Base-by-base conservation (phyloP, 2,888 invertebrate genomes). In the Agrochola macilenta region DNA sequence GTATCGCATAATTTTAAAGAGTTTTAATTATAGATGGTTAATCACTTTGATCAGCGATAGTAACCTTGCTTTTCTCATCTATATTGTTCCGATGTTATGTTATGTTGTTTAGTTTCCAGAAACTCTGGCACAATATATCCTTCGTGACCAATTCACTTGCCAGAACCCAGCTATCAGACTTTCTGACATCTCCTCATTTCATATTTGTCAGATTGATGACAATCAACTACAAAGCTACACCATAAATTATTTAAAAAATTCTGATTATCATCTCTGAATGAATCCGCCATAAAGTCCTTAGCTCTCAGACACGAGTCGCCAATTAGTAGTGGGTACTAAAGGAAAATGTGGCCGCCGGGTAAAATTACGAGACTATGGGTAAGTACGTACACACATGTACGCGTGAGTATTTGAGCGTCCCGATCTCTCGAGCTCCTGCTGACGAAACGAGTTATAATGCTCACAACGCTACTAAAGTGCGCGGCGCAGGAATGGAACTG, bases 311-410 rank as follows among this genome's bases (percentile, higher is more conserved):
- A 95, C 93, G 95, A 95, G 95, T 94, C 92, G 94, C 92, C 95
- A 95, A 96, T 96, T 96, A 95, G 95, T 91, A 91, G 89, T 92
- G 85, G 92, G 91, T 91, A 93, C 92, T 92, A 90, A 93, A 92
- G 93, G 93, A 94, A 94, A 95, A 95, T 94, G 94, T 93, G 92
- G 93, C 93, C 92, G 92, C 87, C 92, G 93, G 94, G 93, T 95
- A 94, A 93, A 93, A 95, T 95, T 95, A 94, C 94, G 90, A 90
- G 91, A 90, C 91, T 89, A 89, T 89, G 85, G 88, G 88, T 90
- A 90, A 74, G 83, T 89, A 87, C 86, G 83, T 86, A 87, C 84
- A 88, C 79, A 84, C 84, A 81, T 78, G 80, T 63, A 83, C 84
- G 85, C 76, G 78, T 84, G 82, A 86, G 88, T 89, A 84, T 87